Percentiles rank a stretch among this genome's conserved stretches.
phyloP scores from a whole-genome alignment of 2,113 vertebrate genomes.

The Cebidichthys violaceus region DNA sequence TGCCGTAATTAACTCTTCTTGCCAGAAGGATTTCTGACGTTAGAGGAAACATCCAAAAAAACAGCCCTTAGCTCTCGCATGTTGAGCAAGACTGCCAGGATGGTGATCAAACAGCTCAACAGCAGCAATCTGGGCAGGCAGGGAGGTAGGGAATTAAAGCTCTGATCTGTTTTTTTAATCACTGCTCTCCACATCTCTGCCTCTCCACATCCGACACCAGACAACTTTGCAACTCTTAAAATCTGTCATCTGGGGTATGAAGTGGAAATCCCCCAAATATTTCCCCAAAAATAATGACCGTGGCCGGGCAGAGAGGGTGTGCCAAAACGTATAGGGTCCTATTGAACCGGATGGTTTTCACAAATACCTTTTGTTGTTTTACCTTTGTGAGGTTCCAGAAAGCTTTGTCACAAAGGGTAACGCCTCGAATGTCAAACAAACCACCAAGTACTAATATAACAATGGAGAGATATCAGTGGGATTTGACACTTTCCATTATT shows the following conservation, averaged over 20 bases:
- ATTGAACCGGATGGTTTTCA: conserved; percentile 21
- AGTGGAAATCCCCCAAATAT: conserved; percentile 77
- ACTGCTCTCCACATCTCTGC: conserved; percentile 64
- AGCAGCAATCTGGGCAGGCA: conserved; percentile 70
- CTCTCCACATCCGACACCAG: conserved; percentile 76
- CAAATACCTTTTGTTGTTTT: not conserved
- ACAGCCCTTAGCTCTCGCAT: conserved; percentile 57
- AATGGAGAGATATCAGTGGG: not conserved
- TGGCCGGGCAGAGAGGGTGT: conserved; percentile 40
- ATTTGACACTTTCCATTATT: not conserved
- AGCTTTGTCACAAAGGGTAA: not conserved
- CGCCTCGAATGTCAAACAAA: not conserved
- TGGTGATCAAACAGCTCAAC: conserved; percentile 77
- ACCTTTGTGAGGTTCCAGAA: not conserved
- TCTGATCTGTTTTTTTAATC: conserved; percentile 80
- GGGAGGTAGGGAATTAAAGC: conserved; percentile 74
- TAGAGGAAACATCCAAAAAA: conserved; percentile 57
- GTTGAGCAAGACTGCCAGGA: conserved; percentile 53
- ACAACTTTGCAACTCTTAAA: conserved; percentile 67
- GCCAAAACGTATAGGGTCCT: conserved; percentile 49
- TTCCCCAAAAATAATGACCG: conserved; percentile 60
- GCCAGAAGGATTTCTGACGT: conserved; percentile 62
- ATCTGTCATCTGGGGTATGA: conserved; percentile 66
- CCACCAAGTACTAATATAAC: not conserved
- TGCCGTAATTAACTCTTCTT: conserved; percentile 62